A percentile compares a stretch with the other conserved stretches of the same genome.
phyloP scores from a whole-genome alignment of 2,888 invertebrate species.

The Unio pictorum region DNA sequence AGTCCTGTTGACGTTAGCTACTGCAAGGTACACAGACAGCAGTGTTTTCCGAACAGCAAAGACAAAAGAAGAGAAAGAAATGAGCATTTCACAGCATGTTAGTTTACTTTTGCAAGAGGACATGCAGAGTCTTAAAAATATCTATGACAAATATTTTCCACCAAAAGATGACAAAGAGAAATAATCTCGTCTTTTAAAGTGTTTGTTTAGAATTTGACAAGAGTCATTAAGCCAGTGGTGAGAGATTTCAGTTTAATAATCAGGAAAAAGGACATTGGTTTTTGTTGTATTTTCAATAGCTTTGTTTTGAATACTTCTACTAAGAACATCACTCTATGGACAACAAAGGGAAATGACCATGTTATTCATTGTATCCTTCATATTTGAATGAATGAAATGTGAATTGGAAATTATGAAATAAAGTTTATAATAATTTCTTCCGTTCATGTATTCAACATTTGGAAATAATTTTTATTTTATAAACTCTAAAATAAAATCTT shows the following conservation, averaged over 20 bases:
- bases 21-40: constrained; percentile 19
- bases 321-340: not conserved
- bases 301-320: not conserved
- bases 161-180: not conserved
- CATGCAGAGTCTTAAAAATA: constrained; percentile 3
- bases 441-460: too few relatives aligned
- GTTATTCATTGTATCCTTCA: not conserved
- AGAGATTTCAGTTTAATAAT: too few relatives aligned
- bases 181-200: not conserved
- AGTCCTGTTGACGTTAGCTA: constrained; percentile 13
- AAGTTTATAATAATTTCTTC: too few relatives aligned
- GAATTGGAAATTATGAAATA: too few relatives aligned
- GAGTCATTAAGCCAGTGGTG: too few relatives aligned
- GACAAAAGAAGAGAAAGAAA: not conserved
- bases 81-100: constrained; percentile 2
- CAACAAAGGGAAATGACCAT: not conserved
- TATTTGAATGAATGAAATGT: too few relatives aligned
- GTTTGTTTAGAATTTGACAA: not conserved
- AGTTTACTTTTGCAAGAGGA: constrained; percentile 10
- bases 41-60: constrained; percentile 9
- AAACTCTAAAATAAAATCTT: too few relatives aligned
- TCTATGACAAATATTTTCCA: not conserved
- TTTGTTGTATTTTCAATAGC: too few relatives aligned
- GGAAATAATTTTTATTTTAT: too few relatives aligned
- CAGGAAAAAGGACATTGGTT: too few relatives aligned